phyloP scores from a whole-genome alignment of 2,113 vertebrate species.

The Plestiodon gilberti region DNA sequence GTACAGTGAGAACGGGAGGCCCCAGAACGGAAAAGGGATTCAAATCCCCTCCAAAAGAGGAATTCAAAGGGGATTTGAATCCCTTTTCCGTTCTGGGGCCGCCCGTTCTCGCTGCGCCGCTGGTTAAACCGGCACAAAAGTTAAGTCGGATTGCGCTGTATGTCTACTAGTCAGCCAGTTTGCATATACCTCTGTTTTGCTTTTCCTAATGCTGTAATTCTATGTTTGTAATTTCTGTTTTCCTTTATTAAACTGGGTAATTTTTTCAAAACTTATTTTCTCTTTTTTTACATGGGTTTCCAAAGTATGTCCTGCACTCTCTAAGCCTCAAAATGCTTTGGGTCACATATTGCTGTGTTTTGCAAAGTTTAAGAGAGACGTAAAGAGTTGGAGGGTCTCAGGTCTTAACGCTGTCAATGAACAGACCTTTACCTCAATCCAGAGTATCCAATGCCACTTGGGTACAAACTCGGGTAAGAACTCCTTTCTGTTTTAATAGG shows the following conservation, averaged over 20 bases:
- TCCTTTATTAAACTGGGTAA: background rate
- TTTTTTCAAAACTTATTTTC: background rate
- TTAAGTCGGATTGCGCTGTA: no score
- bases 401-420: background rate
- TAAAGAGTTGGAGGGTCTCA: background rate
- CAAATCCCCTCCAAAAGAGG: no score
- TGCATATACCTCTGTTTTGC: no score
- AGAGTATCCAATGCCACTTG: background rate
- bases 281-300: background rate
- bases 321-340: background rate
- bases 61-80: no score
- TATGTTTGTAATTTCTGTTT: no score
- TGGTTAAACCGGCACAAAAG: no score
- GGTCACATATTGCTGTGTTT: background rate
- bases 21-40: no score
- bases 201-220: no score
- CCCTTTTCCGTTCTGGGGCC: no score
- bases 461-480: background rate
- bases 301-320: background rate
- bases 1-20: no score
- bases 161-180: no score
- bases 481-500: background rate
- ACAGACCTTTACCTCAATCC: background rate
- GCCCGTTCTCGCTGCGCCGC: no score
- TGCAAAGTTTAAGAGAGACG: background rate